These are phyloP conservation scores for Trissonchulus sp. DNA, from an alignment of 2,888 invertebrate genomes.

Conservation along the genomic window DNA sequence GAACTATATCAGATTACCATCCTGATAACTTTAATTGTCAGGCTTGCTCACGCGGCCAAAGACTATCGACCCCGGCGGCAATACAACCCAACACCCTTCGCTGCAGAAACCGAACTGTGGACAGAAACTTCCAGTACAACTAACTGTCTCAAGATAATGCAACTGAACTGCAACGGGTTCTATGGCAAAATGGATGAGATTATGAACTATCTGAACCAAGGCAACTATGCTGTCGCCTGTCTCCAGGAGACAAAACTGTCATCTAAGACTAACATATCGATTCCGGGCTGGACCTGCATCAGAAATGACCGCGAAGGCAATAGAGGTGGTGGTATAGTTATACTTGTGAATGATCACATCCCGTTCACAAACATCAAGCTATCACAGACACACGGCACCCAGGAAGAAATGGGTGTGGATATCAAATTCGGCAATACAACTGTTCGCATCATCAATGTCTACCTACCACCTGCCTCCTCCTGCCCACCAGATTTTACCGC, in stretches of 20 bases:
- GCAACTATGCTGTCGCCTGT: background rate
- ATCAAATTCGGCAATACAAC: background rate
- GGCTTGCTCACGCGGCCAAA: background rate
- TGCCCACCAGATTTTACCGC: background rate
- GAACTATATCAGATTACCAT: background rate
- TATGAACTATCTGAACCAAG: background rate
- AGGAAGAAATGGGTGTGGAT: background rate
- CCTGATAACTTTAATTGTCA: background rate
- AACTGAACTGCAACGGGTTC: background rate
- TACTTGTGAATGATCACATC: background rate
- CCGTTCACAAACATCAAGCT: background rate
- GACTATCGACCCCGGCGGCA: background rate
- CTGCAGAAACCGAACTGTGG: background rate
- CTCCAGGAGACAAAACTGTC: slow-evolving; percentile 2
- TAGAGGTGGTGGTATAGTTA: background rate
- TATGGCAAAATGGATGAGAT: background rate
- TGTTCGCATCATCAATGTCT: slow-evolving; percentile 4
- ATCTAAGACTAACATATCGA: background rate
- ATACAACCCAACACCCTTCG: background rate
- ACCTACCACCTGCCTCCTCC: background rate
- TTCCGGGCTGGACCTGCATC: background rate
- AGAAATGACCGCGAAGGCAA: background rate
- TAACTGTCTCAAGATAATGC: background rate
- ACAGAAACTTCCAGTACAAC: background rate
- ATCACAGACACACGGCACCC: background rate